Percentiles rank a stretch among this genome's conserved stretches.
Evolutionary conservation across 2,113 vertebrate genomes (phyloP).

Genomic region (Uropsilus gracilis): DNA sequence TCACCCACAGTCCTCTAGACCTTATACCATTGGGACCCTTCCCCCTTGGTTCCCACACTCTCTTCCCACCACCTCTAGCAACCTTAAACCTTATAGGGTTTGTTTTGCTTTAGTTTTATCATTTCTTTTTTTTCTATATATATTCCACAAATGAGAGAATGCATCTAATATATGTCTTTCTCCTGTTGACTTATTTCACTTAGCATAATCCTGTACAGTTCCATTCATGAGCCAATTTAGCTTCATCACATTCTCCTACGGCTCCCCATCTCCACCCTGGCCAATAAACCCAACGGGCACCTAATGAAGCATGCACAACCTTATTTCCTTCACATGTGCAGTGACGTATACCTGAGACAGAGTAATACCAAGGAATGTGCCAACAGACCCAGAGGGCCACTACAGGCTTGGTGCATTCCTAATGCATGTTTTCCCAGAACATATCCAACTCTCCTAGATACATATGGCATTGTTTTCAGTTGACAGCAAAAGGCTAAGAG

Average conservation of each 20-base stretch:
- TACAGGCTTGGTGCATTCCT: background rate
- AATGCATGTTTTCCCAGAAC: conserved; percentile 33
- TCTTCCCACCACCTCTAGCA: too few relatives aligned
- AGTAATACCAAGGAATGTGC: background rate
- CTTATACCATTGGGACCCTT: too few relatives aligned
- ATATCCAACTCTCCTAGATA: conserved; percentile 39
- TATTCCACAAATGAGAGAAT: too few relatives aligned
- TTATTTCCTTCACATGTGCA: background rate
- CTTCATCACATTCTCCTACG: background rate
- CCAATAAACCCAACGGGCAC: background rate
- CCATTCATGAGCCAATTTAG: background rate
- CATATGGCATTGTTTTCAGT: conserved; percentile 46
- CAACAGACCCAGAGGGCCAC: conserved; percentile 19
- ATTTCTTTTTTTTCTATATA: too few relatives aligned
- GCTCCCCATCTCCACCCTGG: background rate
- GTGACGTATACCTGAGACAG: background rate
- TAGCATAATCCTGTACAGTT: too few relatives aligned
- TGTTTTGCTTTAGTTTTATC: too few relatives aligned
- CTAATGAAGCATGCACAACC: background rate
- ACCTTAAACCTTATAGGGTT: too few relatives aligned
- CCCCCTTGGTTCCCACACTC: too few relatives aligned
- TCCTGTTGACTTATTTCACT: too few relatives aligned
- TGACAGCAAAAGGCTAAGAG: conserved; percentile 20
- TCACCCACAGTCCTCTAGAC: too few relatives aligned
- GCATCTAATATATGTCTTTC: too few relatives aligned